Base-by-base conservation (phyloP, 2,113 vertebrate species). In the Halcyon senegalensis region DNA sequence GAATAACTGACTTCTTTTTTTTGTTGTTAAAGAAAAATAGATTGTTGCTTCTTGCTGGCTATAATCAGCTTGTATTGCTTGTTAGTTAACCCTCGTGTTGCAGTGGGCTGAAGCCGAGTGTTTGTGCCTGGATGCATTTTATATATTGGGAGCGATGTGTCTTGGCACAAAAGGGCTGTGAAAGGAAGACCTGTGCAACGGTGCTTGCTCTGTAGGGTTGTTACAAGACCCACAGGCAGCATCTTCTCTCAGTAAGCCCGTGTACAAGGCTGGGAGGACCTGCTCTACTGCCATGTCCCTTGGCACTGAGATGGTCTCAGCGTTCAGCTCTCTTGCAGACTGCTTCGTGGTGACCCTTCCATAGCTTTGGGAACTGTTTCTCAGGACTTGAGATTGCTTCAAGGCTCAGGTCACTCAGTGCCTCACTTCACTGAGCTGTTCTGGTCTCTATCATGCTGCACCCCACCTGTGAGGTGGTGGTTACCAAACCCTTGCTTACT, bases 1-100 rank as follows among this genome's bases (percentile, higher is more conserved):
- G 95, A 96, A 97, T 97, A 90, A 95, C 93, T 92, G 87, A 93
- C 78, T 97, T 91, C 96, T 95, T 96, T 96, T 97, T 95, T 97
- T 96, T 96, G 35, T 64, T 88, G 89, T 94, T 97, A 35, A 90
- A 96, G 93, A 91, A 94, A 97, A 97, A 91, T 16, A 76, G 92
- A 48, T 75, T 41, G 94, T 81, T 95, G 74, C 77, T 93, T 95
- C 78, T 84, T 96, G 68, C 59, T 86, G 94, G 86, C 87, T 94
- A 14, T 84, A 82, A 81, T 46, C 76, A 96, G 80, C 75, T 76
- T 78, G 67, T 18, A 5, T 94, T 56, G 87, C 93, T 96, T 48
- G 66, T 73, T 97, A 88, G 96, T 98, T 95, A 98, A 97, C 95
- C 90, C 76, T 95, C 82, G 94, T 79, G 68, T 88, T 92, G 92